A percentile compares a stretch with the other conserved stretches of the same genome.
These are phyloP conservation scores for Phalloptychus januarius DNA, from an alignment of 2,797 vertebrate species.

Conservation along the genomic window DNA sequence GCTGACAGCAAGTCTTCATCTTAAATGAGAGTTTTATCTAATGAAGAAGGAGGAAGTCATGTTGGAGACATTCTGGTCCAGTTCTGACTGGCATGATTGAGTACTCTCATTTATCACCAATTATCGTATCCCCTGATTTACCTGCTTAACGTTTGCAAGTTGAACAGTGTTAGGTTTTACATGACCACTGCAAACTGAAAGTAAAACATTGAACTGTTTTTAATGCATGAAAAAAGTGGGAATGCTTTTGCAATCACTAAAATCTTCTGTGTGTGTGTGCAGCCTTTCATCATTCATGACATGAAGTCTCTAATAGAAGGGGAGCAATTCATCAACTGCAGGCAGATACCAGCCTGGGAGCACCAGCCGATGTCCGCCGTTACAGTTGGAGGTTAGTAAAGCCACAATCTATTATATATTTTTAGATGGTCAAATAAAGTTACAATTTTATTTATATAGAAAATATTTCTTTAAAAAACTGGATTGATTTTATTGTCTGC, in stretches of 20 bases:
- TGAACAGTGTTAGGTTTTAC: background rate
- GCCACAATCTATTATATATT: background rate
- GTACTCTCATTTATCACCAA: background rate
- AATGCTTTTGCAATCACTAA: background rate
- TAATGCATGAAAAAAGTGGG: background rate
- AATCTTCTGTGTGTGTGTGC: slow-evolving; percentile 2
- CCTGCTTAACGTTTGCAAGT: background rate
- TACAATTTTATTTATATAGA: background rate
- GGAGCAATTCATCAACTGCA: slow-evolving; percentile 92
- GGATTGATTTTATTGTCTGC: background rate
- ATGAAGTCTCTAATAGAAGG: slow-evolving; percentile 97
- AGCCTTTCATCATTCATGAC: slow-evolving; percentile 98
- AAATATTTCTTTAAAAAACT: background rate
- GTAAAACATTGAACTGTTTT: background rate
- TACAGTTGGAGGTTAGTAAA: slow-evolving; percentile 50
- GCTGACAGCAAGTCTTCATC: background rate
- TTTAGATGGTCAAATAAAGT: background rate
- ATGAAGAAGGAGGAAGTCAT: background rate
- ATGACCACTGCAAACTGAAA: background rate
- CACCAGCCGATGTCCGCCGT: slow-evolving; percentile 49
- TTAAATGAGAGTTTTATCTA: background rate
- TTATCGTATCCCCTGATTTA: background rate
- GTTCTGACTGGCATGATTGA: background rate
- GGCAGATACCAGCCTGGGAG: slow-evolving; percentile 83
- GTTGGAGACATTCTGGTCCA: background rate